A percentile compares a stretch with the other conserved stretches of the same genome.
Conservation (phyloP, 2,113 vertebrate species). For the Datnioides undecimradiatus region DNA sequence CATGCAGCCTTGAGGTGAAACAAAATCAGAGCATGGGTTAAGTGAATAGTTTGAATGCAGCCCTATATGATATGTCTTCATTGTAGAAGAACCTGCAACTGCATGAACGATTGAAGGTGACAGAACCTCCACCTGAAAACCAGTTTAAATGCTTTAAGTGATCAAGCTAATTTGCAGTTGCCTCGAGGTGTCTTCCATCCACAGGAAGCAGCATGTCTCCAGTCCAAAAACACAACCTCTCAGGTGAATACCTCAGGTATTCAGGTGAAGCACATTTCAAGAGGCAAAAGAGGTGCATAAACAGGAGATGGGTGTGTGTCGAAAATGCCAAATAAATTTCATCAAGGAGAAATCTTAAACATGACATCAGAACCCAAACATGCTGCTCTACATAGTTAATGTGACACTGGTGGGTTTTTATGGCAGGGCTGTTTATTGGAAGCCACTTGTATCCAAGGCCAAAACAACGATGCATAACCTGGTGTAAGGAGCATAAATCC, state of each 20-base stretch:
- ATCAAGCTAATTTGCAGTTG: not conserved
- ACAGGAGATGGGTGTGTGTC: not conserved
- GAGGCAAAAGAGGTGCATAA: not conserved
- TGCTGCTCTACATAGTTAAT: not conserved
- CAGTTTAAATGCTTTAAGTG: not conserved
- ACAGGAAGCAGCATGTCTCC: constrained; percentile 16
- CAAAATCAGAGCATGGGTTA: constrained; percentile 5
- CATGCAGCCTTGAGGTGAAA: constrained; percentile 25
- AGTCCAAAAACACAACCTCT: not conserved
- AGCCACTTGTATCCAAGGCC: not conserved
- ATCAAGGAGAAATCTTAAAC: not conserved
- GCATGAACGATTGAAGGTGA: not conserved
- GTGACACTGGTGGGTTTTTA: not conserved
- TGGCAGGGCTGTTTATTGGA: not conserved
- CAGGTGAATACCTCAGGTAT: no score
- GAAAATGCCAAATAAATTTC: constrained; percentile 3
- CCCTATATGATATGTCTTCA: not conserved
- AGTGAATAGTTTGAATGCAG: not conserved
- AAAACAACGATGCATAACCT: not conserved
- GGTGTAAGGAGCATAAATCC: not conserved
- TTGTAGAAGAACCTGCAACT: not conserved
- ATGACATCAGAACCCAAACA: not conserved
- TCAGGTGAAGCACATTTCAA: not conserved
- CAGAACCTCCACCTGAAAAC: not conserved
- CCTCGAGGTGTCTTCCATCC: not conserved